A percentile compares a stretch with the other conserved stretches of the same genome.
phyloP scores from a whole-genome alignment of 2,113 vertebrate species.

The Thamnophis sirtalis region DNA sequence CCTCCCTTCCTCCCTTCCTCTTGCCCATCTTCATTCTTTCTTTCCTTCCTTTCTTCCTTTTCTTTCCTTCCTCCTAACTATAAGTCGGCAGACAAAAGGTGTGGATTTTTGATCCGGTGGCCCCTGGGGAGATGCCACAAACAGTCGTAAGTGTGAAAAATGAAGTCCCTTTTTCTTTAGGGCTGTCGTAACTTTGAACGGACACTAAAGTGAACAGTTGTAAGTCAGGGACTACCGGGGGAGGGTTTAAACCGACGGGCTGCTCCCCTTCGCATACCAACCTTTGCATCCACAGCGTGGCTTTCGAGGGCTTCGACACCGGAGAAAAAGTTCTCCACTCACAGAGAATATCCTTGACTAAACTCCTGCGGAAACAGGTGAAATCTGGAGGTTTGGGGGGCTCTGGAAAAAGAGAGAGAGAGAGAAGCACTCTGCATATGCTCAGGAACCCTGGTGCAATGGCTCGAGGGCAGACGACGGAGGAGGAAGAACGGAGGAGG shows the following conservation, averaged over 20 bases:
- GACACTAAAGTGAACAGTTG: too few species aligned
- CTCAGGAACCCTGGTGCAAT: not conserved
- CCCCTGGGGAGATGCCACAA: too few species aligned
- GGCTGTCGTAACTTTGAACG: too few species aligned
- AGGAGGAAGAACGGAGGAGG: not conserved
- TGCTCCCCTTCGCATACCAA: constrained; percentile 26
- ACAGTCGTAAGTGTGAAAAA: too few species aligned
- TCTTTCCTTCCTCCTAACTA: too few species aligned
- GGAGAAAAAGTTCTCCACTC: constrained; percentile 52
- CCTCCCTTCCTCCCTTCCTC: too few species aligned
- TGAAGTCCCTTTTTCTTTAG: too few species aligned
- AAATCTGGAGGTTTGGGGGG: constrained; percentile 48
- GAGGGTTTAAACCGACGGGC: too few species aligned
- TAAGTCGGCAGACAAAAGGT: too few species aligned
- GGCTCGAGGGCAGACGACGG: not conserved
- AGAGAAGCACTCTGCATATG: not conserved
- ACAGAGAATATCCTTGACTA: constrained; percentile 46
- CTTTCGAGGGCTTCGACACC: constrained; percentile 35
- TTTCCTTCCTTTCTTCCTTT: too few species aligned
- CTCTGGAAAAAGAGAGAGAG: constrained; percentile 48
- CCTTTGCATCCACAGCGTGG: constrained; percentile 48
- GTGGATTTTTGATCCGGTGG: too few species aligned
- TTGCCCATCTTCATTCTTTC: too few species aligned
- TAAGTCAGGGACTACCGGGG: not conserved
- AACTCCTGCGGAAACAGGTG: constrained; percentile 61